Evolutionary conservation across 2,888 invertebrate genomes (phyloP).

Genomic region (Polyploca ridens): DNA sequence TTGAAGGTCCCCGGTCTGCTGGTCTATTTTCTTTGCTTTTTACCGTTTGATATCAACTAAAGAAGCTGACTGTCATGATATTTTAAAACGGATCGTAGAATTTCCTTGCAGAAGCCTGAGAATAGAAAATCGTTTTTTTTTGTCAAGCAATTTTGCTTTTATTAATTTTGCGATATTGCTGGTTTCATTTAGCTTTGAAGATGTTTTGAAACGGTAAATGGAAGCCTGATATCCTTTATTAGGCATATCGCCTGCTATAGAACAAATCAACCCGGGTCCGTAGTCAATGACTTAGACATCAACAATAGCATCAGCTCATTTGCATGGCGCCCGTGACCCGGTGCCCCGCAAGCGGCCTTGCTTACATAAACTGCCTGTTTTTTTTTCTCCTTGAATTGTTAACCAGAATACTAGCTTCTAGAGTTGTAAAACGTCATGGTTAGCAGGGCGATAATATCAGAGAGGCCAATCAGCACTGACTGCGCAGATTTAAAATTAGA

Average conservation of each 20-base stretch:
- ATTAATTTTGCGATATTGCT: too few relatives aligned
- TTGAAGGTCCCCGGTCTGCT: too few relatives aligned
- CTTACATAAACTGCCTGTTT: conserved; percentile 50
- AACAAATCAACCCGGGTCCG: conserved; percentile 34
- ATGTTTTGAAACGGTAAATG: not conserved
- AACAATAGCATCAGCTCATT: conserved; percentile 68
- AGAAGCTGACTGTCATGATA: too few relatives aligned
- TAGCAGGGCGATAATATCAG: not conserved
- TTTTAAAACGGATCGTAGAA: too few relatives aligned
- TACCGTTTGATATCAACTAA: too few relatives aligned
- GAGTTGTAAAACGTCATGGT: not conserved
- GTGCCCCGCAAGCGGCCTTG: conserved; percentile 58
- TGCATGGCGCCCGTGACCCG: conserved; percentile 77
- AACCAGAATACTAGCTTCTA: conserved; percentile 13
- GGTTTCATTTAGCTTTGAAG: too few relatives aligned
- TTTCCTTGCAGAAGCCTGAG: too few relatives aligned
- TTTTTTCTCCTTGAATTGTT: conserved; percentile 42
- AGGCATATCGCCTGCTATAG: not conserved
- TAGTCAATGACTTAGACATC: conserved; percentile 45
- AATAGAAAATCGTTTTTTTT: too few relatives aligned
- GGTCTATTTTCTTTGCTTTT: too few relatives aligned
- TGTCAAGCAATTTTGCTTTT: too few relatives aligned
- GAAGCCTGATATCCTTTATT: not conserved
- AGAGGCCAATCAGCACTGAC: not conserved
- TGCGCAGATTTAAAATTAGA: not conserved